Evolutionary conservation across 2,113 vertebrate genomes (phyloP).

Genomic region (Ameiurus melas): DNA sequence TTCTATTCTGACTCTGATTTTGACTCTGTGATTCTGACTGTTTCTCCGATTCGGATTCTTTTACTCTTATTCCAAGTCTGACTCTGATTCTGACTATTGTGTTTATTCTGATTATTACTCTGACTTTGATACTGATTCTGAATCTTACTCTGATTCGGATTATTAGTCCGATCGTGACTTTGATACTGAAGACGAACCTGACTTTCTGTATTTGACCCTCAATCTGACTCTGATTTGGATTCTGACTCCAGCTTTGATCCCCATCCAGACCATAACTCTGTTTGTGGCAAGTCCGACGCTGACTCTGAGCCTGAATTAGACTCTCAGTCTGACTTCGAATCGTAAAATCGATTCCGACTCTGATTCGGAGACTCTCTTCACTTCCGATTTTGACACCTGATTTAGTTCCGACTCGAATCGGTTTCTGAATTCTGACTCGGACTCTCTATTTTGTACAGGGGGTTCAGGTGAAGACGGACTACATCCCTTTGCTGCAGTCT

Average conservation of each 20-base stretch:
- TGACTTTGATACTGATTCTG: background rate
- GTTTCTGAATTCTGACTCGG: background rate
- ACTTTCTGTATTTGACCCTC: background rate
- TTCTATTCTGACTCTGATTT: background rate
- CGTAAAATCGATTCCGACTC: background rate
- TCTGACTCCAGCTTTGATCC: background rate
- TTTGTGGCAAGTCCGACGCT: background rate
- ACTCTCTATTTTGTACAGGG: constrained; percentile 73
- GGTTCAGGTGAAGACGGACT: constrained; percentile 90
- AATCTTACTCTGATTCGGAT: background rate
- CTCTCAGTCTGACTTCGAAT: background rate
- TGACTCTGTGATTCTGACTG: background rate
- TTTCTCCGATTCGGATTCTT: background rate
- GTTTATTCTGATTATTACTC: background rate
- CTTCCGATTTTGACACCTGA: background rate
- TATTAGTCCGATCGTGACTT: background rate
- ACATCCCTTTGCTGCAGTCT: constrained; percentile 91
- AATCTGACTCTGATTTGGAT: background rate
- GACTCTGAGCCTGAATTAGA: background rate
- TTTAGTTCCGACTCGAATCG: background rate
- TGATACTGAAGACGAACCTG: background rate
- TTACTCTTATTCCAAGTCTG: background rate
- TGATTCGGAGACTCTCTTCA: too few relatives aligned
- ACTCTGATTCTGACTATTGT: background rate
- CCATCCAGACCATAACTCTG: background rate